phyloP scores from a whole-genome alignment of 2,797 vertebrate species.

The Leuciscus waleckii region DNA sequence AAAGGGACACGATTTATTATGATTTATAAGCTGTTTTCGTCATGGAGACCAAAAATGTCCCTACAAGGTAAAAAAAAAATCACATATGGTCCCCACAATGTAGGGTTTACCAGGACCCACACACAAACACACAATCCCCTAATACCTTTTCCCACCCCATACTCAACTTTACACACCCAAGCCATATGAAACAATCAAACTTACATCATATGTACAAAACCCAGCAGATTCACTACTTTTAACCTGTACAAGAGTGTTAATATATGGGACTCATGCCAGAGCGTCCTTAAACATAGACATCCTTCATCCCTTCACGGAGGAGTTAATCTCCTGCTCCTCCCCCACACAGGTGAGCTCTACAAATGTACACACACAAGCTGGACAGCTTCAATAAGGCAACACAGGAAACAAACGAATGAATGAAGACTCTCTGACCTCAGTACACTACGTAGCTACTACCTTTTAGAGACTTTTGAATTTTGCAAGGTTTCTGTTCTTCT shows the following conservation, averaged over 20 bases:
- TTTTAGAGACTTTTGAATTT: not conserved
- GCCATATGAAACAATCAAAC: constrained; percentile 47
- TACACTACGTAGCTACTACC: not conserved
- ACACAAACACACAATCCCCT: constrained; percentile 54
- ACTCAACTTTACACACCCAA: not conserved
- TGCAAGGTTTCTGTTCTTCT: not conserved
- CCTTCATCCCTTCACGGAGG: not conserved
- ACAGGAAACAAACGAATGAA: constrained; percentile 22
- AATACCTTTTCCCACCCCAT: constrained; percentile 15
- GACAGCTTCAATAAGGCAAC: constrained; percentile 12
- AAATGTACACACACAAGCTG: constrained; percentile 20
- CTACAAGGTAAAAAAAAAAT: not conserved
- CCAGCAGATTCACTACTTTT: not conserved
- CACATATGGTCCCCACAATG: not conserved
- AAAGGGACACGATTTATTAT: not conserved
- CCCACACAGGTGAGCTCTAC: constrained; percentile 16
- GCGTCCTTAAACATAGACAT: constrained; percentile 1
- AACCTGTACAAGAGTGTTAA: not conserved
- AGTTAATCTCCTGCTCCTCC: constrained; percentile 34
- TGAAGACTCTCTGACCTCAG: not conserved
- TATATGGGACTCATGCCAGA: not conserved
- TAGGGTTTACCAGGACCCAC: not conserved
- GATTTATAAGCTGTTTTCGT: not conserved
- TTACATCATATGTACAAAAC: not conserved
- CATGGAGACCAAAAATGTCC: not conserved